Percentiles rank a stretch among this genome's conserved stretches.
Evolutionary conservation across 2,888 invertebrate species (phyloP).

Genomic region (Tridacna gigas): DNA sequence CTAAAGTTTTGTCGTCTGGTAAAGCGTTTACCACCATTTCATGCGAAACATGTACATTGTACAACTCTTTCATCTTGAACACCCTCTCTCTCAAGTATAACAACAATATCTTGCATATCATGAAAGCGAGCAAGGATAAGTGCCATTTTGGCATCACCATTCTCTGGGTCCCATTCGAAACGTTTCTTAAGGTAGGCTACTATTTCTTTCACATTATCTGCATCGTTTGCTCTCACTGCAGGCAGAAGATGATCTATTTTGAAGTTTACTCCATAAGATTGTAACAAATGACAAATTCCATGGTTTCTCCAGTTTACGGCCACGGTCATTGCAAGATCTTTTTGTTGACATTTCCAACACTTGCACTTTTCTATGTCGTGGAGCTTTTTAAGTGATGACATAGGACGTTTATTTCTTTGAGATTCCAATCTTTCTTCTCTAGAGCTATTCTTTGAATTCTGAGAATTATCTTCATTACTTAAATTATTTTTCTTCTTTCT

Average conservation of each 20-base stretch:
- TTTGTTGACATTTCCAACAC: slow-evolving; percentile 62
- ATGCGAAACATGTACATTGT: slow-evolving; percentile 20
- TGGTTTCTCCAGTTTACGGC: slow-evolving; percentile 54
- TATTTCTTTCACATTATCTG: slow-evolving; percentile 36
- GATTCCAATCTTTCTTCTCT: neutral
- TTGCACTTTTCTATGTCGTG: neutral
- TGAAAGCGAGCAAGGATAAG: slow-evolving; percentile 35
- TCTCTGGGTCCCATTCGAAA: slow-evolving; percentile 25
- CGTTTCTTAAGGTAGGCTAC: slow-evolving; percentile 38
- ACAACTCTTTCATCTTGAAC: slow-evolving; percentile 38
- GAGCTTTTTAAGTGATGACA: neutral
- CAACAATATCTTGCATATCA: slow-evolving; percentile 33
- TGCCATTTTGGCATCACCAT: slow-evolving; percentile 30
- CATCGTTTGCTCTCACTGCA: slow-evolving; percentile 54
- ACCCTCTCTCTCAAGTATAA: slow-evolving; percentile 38
- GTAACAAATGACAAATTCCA: slow-evolving; percentile 39
- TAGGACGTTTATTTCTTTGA: neutral
- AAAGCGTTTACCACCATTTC: neutral
- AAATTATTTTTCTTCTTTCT: neutral
- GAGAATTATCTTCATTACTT: neutral
- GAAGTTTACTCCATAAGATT: slow-evolving; percentile 39
- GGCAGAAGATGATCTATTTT: slow-evolving; percentile 49
- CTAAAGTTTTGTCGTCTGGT: neutral
- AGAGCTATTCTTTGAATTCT: neutral
- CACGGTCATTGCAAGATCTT: slow-evolving; percentile 53